phyloP scores from a whole-genome alignment of 2,113 vertebrate genomes.

The Eira barbara region DNA sequence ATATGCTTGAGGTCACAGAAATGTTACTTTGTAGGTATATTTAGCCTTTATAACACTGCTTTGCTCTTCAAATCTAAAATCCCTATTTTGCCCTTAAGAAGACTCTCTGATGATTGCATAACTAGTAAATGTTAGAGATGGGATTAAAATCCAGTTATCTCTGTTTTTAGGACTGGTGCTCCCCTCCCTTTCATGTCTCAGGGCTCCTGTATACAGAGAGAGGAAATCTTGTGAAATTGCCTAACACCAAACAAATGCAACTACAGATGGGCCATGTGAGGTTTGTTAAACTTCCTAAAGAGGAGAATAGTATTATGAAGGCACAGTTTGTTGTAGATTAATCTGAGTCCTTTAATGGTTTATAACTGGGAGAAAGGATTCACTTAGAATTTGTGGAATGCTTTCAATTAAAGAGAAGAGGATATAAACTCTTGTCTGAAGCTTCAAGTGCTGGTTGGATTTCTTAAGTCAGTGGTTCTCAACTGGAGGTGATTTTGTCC shows the following conservation, averaged over 20 bases:
- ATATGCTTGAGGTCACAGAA: background rate
- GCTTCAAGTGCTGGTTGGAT: background rate
- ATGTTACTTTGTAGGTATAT: background rate
- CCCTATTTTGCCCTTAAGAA: background rate
- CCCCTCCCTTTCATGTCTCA: background rate
- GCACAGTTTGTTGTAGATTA: background rate
- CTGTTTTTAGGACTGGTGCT: background rate
- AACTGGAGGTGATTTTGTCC: background rate
- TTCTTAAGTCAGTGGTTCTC: background rate
- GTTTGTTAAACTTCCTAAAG: background rate
- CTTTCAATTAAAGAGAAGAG: background rate
- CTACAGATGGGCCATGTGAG: background rate
- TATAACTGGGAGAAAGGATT: background rate
- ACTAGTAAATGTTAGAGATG: background rate
- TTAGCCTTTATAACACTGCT: background rate
- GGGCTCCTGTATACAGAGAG: background rate
- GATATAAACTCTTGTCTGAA: background rate
- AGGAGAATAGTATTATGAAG: background rate
- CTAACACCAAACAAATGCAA: background rate
- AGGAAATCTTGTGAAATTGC: background rate
- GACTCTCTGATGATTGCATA: background rate
- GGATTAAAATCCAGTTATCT: background rate
- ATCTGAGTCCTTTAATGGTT: background rate
- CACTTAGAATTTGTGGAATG: background rate
- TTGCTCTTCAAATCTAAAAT: background rate